Evolutionary conservation across 1,140 invertebrate species (phyloP), one percentile per base, ranked within the genome.

Genomic region (Subanguina moxae): DNA sequence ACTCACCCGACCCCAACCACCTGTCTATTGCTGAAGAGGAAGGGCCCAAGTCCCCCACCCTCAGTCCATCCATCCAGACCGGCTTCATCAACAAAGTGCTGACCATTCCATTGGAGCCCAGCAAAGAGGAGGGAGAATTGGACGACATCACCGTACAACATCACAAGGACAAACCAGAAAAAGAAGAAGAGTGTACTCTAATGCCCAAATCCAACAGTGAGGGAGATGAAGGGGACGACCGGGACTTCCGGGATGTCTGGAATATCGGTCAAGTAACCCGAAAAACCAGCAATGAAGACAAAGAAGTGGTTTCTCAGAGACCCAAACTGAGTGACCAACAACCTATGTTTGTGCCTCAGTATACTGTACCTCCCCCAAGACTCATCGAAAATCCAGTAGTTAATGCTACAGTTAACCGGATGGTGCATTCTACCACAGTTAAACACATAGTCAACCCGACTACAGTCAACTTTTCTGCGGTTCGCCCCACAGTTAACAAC

Each of bases 241-340:
- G 17, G 3, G 48, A 52, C 48, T 21, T 25, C 15, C n/a, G 23
- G 17, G 48, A 52, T 25, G 23, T 52, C 23, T 19, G 23, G n/a
- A 19, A 8, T 1, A 3, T 8, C n/a, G 15, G 23, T 25, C 23
- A 21, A n/a, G 43, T 45, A 13, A n/a, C n/a, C 43, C 11, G 43
- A 19, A 52, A 52, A 52, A 8, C 3, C n/a, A 25, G n/a, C 3
- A 21, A 19, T 25, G 48, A 15, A 15, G 48, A 52, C 23, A 52
- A 52, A 15, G 43, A 45, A 13, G 43, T n/a, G 11, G n/a, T n/a
- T 45, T 45, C 43, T 45, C n/a, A 21, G n/a, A 52, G 48, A 15
- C 48, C 23, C 48, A 52, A 52, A 25, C 15, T 52, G 48, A 52
- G 48, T 52, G 48, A 52, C 23, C 48, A 52, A 15, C 48, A 52